Conservation (phyloP, 2,797 vertebrate species). For the Liasis olivaceus region DNA sequence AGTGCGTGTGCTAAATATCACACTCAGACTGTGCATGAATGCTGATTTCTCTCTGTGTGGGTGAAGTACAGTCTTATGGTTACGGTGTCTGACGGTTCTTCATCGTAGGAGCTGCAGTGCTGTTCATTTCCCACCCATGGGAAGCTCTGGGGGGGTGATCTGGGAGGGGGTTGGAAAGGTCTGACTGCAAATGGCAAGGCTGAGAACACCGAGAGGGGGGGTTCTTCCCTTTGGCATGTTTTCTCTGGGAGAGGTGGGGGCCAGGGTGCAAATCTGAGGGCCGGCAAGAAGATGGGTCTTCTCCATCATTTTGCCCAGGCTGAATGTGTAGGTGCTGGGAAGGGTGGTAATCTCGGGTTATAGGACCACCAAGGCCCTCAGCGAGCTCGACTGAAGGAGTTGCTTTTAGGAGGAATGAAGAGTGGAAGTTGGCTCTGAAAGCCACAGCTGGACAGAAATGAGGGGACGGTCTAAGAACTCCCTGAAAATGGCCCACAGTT, state of each 20-base stretch:
- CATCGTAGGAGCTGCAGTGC: neutral
- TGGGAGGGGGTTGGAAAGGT: neutral
- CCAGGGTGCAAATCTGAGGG: neutral
- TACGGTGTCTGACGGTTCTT: too few relatives aligned
- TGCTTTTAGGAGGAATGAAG: neutral
- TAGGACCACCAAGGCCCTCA: neutral
- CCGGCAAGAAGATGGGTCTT: neutral
- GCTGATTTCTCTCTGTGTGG: slow-evolving; percentile 16
- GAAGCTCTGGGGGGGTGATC: neutral
- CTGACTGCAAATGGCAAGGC: neutral
- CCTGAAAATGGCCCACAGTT: neutral
- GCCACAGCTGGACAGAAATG: too few relatives aligned
- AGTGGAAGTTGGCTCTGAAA: too few relatives aligned
- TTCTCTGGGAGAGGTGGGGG: neutral
- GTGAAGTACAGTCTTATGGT: neutral
- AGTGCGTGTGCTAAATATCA: neutral
- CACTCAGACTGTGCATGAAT: neutral
- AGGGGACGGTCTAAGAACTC: neutral
- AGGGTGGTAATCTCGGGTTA: neutral
- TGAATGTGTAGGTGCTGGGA: neutral
- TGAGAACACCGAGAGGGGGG: neutral
- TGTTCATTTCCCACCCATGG: neutral
- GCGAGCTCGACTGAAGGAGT: neutral
- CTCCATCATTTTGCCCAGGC: neutral
- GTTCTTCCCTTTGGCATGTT: neutral